Evolutionary conservation across 2,797 vertebrate genomes (phyloP), one percentile per base, ranked within the genome.

Genomic region (Leptoclinus maculatus): DNA sequence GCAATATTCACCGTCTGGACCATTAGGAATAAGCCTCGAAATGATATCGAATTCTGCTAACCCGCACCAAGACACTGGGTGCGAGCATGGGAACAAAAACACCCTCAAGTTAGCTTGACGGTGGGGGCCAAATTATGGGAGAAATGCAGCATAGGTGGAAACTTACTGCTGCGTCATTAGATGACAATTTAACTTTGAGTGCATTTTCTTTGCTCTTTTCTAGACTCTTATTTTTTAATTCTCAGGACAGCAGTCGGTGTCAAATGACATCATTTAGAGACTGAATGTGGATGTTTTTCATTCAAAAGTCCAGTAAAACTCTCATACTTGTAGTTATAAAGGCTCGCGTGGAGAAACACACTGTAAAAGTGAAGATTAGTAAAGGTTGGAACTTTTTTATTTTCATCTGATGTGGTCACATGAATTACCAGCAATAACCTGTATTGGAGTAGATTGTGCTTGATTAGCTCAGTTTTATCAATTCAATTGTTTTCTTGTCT

Each of bases 1-100:
- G 89, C 88, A 92, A 92, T 89, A 90, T 93, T 92, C 92, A 93
- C 89, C 85, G 92, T 93, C 93, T 93, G 88, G 91, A 87, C 91
- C 84, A 91, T 95, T 94, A 93, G 77, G 88, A 84, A 64, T 91
- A 93, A 94, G 90, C 89, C 88, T 88, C 81, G 86, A 14, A 91
- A 93, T 92, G 87, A 92, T 91, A 93, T 94, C 87, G 85, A 90
- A 90, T 94, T 93, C 83, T 91, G 91, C 91, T 56, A 69, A 51
- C 78, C 72, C 80, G 59, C 84, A 91, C 88, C 82, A 73, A 88
- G 82, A 91, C 90, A 79, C 71, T 79, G 80, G 84, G 82, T 86
- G 89, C 87, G 62, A 83, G 87, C 75, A 86, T 78, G 83, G 83
- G 88, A 93, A 89, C 74, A 84, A 91, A 91, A 92, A 87, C 78